phyloP scores from a whole-genome alignment of 2,888 invertebrate genomes.

The Ecdyonurus torrentis region DNA sequence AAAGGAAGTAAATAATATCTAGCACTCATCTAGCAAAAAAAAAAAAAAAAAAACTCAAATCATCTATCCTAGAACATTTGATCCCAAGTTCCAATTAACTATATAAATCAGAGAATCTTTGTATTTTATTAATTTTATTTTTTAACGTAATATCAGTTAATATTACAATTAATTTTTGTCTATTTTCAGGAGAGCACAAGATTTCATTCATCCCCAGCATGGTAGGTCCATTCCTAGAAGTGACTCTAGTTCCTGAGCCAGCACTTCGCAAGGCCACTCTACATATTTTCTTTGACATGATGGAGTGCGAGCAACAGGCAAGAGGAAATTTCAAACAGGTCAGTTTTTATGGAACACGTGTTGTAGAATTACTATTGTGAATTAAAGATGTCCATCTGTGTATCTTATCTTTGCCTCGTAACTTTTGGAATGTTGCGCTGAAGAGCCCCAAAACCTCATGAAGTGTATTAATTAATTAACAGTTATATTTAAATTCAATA shows the following conservation, averaged over 20 bases:
- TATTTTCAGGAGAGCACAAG: conserved; percentile 53
- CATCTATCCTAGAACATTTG: no score
- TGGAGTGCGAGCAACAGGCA: conserved; percentile 75
- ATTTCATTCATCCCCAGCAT: conserved; percentile 79
- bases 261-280: conserved; percentile 75
- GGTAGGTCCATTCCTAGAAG: conserved; percentile 86
- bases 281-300: conserved; percentile 87
- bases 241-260: conserved; percentile 75
- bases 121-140: conserved; percentile 4
- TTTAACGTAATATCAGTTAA: conserved; percentile 3
- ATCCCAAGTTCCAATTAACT: no score
- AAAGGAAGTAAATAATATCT: background rate
- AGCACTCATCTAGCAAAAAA: background rate
- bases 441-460: no score
- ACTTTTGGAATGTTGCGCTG: no score
- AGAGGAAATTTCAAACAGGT: conserved; percentile 70
- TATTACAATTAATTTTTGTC: conserved; percentile 6
- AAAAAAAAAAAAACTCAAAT: no score
- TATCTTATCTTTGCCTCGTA: no score
- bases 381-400: no score
- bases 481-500: no score
- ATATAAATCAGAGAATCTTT: no score
- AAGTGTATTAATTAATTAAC: no score
- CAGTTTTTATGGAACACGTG: no score
- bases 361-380: no score